Percentiles rank a stretch among this genome's conserved stretches.
These are phyloP conservation scores for Drosophila mayri DNA, from an alignment of 1,140 invertebrate species.

Conservation along the genomic window DNA sequence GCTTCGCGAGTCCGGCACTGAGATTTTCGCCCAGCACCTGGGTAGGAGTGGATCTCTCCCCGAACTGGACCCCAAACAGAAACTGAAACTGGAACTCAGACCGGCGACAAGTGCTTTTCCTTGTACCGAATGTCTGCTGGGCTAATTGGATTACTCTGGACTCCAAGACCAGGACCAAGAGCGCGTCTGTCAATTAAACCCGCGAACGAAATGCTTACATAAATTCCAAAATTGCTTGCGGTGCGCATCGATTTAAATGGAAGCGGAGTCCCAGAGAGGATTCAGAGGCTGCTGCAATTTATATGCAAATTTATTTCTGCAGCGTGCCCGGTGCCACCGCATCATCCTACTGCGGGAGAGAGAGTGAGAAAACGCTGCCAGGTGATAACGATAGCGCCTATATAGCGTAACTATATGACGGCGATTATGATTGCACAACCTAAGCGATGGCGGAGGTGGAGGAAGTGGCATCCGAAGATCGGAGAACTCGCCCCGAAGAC, in stretches of 20 bases:
- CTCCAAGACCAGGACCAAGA: slow-evolving; percentile 20
- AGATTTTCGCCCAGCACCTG: slow-evolving; percentile 2
- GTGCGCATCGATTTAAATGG: slow-evolving; percentile 82
- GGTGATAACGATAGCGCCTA: slow-evolving; percentile 71
- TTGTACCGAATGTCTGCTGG: slow-evolving; percentile 76
- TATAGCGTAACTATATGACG: slow-evolving; percentile 70
- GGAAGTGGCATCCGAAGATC: background rate
- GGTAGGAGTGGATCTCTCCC: background rate
- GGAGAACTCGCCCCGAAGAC: slow-evolving; percentile 26
- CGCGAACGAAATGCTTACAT: slow-evolving; percentile 82
- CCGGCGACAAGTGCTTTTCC: slow-evolving; percentile 78
- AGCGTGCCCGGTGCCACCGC: slow-evolving; percentile 34
- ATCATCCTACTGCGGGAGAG: background rate
- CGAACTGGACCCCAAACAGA: slow-evolving; percentile 2
- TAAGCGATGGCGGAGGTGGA: slow-evolving; percentile 52
- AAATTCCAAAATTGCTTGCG: slow-evolving; percentile 82
- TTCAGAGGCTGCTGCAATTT: slow-evolving; percentile 51
- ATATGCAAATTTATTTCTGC: slow-evolving; percentile 78
- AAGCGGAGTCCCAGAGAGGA: slow-evolving; percentile 24
- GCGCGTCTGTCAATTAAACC: slow-evolving; percentile 77
- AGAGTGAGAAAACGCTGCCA: slow-evolving; percentile 35
- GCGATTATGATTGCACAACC: slow-evolving; percentile 76
- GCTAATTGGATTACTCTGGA: slow-evolving; percentile 74
- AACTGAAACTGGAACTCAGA: slow-evolving; percentile 3
- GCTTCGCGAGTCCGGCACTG: slow-evolving; percentile 15